Percentiles rank a stretch among this genome's conserved stretches.
These are phyloP conservation scores for Zingel zingel DNA, from an alignment of 2,113 vertebrate species.

Conservation along the genomic window DNA sequence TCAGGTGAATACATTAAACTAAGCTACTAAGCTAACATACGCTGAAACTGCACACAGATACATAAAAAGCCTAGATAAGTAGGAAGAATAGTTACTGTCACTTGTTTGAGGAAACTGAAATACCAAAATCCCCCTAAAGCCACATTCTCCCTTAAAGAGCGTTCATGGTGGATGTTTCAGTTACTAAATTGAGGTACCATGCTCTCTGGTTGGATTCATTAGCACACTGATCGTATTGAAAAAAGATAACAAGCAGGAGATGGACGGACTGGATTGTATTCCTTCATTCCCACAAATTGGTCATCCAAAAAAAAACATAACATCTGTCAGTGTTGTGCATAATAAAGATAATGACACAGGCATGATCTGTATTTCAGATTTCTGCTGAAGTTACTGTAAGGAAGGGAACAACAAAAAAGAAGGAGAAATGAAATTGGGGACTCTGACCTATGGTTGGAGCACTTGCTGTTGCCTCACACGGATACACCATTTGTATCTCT, in stretches of 20 bases:
- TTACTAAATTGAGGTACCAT: slow-evolving; percentile 53
- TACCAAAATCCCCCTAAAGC: slow-evolving; percentile 26
- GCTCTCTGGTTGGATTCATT: slow-evolving; percentile 67
- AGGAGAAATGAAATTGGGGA: slow-evolving; percentile 35
- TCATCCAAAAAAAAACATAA: slow-evolving; percentile 55
- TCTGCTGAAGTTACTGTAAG: neutral
- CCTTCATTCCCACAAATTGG: slow-evolving; percentile 58
- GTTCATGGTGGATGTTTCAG: slow-evolving; percentile 52
- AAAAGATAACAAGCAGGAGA: slow-evolving; percentile 71
- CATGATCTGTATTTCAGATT: slow-evolving; percentile 22
- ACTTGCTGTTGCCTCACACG: slow-evolving; percentile 63
- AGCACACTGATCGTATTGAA: slow-evolving; percentile 63
- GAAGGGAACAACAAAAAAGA: slow-evolving; percentile 3
- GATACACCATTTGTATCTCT: slow-evolving; percentile 70
- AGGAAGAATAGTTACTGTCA: neutral
- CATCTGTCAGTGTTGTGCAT: slow-evolving; percentile 36
- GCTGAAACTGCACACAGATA: neutral
- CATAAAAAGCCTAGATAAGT: neutral
- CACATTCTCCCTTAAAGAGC: slow-evolving; percentile 33
- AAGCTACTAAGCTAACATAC: neutral
- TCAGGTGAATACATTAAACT: neutral
- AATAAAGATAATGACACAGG: slow-evolving; percentile 34
- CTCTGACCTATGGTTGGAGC: slow-evolving; percentile 70
- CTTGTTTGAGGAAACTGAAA: slow-evolving; percentile 31
- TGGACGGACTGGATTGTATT: slow-evolving; percentile 64